A percentile compares a stretch with the other conserved stretches of the same genome.
Conservation (phyloP, 2,888 invertebrate genomes). For the Encarsia formosa region DNA sequence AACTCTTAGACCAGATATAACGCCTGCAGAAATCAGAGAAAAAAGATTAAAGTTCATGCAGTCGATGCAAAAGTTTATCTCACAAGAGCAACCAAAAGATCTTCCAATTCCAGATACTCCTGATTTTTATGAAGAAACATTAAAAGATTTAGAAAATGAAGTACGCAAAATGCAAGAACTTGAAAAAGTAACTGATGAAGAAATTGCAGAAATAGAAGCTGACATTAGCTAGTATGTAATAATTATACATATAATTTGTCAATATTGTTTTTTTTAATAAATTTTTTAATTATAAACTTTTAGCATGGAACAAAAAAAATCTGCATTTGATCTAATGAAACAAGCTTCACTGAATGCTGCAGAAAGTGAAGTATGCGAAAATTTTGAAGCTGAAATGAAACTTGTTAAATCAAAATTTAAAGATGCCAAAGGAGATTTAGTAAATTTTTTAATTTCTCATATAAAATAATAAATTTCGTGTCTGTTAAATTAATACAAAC, state of each 20-base stretch:
- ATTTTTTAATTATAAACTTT: conserved; percentile 14
- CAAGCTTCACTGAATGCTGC: conserved; percentile 29
- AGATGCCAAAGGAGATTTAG: conserved; percentile 38
- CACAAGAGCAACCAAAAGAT: conserved; percentile 29
- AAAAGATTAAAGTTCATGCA: conserved; percentile 31
- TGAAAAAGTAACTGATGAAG: conserved; percentile 11
- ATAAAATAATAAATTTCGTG: not conserved
- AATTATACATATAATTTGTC: conserved; percentile 4
- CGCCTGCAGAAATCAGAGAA: conserved; percentile 27
- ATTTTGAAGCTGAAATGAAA: conserved; percentile 31
- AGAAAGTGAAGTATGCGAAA: conserved; percentile 27
- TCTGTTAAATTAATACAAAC: not conserved
- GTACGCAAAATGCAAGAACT: conserved; percentile 25
- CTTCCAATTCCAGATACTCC: conserved; percentile 35
- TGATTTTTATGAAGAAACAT: conserved; percentile 30
- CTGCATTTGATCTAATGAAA: conserved; percentile 37
- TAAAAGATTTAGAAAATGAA: conserved; percentile 33
- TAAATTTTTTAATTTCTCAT: conserved; percentile 25
- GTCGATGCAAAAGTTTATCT: conserved; percentile 30
- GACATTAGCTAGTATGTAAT: conserved; percentile 39
- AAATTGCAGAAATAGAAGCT: conserved; percentile 28
- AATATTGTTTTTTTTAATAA: not conserved
- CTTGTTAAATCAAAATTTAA: conserved; percentile 32
- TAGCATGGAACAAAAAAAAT: conserved; percentile 37
- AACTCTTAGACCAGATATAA: conserved; percentile 14